These are phyloP conservation scores for Lucinisca nassula DNA, from an alignment of 2,888 invertebrate genomes.

Conservation along the genomic window DNA sequence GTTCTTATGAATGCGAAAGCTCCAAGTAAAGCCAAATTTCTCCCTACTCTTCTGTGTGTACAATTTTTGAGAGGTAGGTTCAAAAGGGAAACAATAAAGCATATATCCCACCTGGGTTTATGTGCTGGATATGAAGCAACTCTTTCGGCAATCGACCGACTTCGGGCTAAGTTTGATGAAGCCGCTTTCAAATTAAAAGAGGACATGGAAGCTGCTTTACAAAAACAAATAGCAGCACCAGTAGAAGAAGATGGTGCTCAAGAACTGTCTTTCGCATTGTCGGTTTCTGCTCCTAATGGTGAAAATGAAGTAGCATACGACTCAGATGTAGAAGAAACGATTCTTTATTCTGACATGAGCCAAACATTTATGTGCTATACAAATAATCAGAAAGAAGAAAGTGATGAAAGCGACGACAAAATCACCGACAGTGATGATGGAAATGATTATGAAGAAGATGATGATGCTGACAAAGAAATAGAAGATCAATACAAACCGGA, in stretches of 20 bases:
- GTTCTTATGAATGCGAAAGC: constrained; percentile 32
- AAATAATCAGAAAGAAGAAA: neutral
- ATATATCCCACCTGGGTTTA: constrained; percentile 33
- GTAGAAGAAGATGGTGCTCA: neutral
- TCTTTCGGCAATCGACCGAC: constrained; percentile 37
- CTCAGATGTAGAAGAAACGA: neutral
- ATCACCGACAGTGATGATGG: constrained; percentile 7
- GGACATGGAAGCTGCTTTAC: constrained; percentile 7
- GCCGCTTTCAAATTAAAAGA: constrained; percentile 9
- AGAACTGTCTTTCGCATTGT: neutral
- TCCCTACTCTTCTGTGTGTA: constrained; percentile 49
- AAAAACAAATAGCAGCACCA: neutral
- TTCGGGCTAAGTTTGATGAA: constrained; percentile 22
- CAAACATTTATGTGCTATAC: neutral
- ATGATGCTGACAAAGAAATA: neutral
- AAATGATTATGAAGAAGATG: neutral
- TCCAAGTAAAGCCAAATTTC: constrained; percentile 29
- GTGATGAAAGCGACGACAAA: neutral
- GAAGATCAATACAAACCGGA: neutral
- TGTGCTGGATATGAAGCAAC: constrained; percentile 42
- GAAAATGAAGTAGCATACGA: constrained; percentile 6
- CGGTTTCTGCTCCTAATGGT: constrained; percentile 4
- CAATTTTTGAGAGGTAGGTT: constrained; percentile 55
- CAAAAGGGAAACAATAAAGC: constrained; percentile 52
- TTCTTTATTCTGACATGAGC: neutral